Conservation (phyloP, 2,797 vertebrate genomes). For the Acanthurus tractus region DNA sequence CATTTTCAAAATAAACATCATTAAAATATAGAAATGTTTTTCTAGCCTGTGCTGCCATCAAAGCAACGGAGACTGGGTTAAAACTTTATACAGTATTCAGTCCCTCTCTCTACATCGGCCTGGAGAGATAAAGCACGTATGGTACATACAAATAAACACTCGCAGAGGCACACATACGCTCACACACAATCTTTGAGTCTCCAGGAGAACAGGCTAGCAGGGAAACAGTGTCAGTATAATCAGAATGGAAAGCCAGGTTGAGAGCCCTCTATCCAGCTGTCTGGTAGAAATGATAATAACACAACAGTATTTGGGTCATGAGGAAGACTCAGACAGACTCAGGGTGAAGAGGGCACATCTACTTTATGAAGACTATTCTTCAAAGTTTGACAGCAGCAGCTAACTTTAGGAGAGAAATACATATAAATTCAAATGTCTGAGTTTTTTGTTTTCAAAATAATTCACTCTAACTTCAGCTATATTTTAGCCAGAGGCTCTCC, state of each 20-base stretch:
- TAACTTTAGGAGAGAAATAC: slow-evolving; percentile 8
- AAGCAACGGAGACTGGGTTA: slow-evolving; percentile 17
- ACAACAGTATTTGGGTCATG: slow-evolving; percentile 54
- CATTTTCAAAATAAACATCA: neutral
- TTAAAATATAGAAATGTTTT: slow-evolving; percentile 8
- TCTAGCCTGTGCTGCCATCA: neutral
- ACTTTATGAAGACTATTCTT: slow-evolving; percentile 69
- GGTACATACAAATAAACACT: slow-evolving; percentile 27
- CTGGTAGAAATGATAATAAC: slow-evolving; percentile 68
- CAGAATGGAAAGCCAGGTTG: slow-evolving; percentile 59
- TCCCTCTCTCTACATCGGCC: slow-evolving; percentile 9
- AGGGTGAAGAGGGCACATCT: slow-evolving; percentile 58
- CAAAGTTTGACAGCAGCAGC: slow-evolving; percentile 62
- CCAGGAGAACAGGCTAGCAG: slow-evolving; percentile 13
- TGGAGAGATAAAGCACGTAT: slow-evolving; percentile 30
- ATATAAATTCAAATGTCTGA: slow-evolving; percentile 24
- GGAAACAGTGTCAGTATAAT: slow-evolving; percentile 55
- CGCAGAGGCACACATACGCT: neutral
- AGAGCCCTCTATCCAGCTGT: slow-evolving; percentile 59
- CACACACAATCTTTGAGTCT: slow-evolving; percentile 20
- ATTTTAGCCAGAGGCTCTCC: neutral
- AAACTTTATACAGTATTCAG: slow-evolving; percentile 2
- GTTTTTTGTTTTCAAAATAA: slow-evolving; percentile 18
- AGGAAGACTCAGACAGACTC: slow-evolving; percentile 55
- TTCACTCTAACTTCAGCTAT: slow-evolving; percentile 14